phyloP scores from a whole-genome alignment of 2,113 vertebrate genomes.

The Nyctibius bracteatus region DNA sequence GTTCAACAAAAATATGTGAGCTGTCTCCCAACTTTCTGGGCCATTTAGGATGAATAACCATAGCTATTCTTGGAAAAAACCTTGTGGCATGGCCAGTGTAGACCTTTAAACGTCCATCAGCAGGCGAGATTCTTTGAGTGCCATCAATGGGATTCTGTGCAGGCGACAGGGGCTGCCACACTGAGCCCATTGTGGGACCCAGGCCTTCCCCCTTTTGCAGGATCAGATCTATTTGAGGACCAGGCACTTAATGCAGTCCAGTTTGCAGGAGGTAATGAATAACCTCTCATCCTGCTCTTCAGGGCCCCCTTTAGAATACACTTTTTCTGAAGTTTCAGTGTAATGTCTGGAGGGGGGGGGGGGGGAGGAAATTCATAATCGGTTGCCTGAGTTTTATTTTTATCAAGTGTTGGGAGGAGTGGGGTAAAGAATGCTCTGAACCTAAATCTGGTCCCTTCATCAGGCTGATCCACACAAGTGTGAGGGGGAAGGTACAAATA shows the following conservation, averaged over 20 bases:
- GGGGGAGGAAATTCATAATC: background rate
- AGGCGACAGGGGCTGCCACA: background rate
- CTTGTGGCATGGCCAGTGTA: background rate
- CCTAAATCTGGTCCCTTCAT: constrained; percentile 6
- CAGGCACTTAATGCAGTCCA: constrained; percentile 1
- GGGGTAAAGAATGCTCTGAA: constrained; percentile 20
- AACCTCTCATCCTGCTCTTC: constrained; percentile 51
- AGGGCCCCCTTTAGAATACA: background rate
- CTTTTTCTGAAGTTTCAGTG: constrained; percentile 41
- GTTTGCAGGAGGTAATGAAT: constrained; percentile 50
- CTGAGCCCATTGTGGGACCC: constrained; percentile 40
- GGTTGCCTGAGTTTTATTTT: constrained; percentile 39
- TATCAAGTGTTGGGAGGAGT: constrained; percentile 13
- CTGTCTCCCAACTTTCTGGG: constrained; percentile 62
- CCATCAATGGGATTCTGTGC: constrained; percentile 46
- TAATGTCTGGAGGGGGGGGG: background rate
- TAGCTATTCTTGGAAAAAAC: constrained; percentile 38
- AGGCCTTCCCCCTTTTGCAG: background rate
- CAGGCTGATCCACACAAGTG: constrained; percentile 1
- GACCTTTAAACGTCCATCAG: background rate
- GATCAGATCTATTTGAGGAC: constrained; percentile 27
- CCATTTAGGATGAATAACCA: constrained; percentile 48
- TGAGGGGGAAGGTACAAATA: constrained; percentile 15
- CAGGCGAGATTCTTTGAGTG: background rate
- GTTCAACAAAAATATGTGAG: constrained; percentile 26